Evolutionary conservation across 2,113 vertebrate species (phyloP).

Genomic region (Tympanuchus pallidicinctus): DNA sequence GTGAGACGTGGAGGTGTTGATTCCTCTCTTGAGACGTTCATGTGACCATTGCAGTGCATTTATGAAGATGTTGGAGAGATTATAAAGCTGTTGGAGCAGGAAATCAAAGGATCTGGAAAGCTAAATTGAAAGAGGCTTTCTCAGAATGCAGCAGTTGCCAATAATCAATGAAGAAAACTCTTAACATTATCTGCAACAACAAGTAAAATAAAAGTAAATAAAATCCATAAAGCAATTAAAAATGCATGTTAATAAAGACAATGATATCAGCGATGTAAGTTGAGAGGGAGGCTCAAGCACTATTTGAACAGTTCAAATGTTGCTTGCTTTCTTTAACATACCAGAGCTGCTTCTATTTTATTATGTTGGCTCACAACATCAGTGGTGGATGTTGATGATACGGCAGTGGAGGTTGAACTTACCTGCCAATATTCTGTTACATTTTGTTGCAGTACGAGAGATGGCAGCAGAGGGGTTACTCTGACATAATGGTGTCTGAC

Average conservation of each 20-base stretch:
- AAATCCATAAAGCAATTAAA: conserved; percentile 62
- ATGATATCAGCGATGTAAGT: conserved; percentile 11
- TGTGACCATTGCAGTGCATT: conserved; percentile 96
- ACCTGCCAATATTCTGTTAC: too few species aligned
- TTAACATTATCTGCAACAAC: conserved; percentile 78
- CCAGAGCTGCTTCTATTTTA: too few species aligned
- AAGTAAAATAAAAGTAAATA: conserved; percentile 48
- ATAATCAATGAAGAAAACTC: conserved; percentile 53
- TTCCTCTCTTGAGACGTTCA: conserved; percentile 78
- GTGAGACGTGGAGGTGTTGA: conserved; percentile 42
- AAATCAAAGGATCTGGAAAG: conserved; percentile 18
- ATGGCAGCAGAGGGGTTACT: too few species aligned
- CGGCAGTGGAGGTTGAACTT: too few species aligned
- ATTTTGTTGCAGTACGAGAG: too few species aligned
- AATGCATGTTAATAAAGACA: background rate
- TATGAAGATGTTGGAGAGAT: conserved; percentile 19
- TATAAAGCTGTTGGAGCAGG: conserved; percentile 35
- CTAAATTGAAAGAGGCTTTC: conserved; percentile 40
- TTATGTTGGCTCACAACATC: too few species aligned
- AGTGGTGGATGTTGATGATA: too few species aligned
- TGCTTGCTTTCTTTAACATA: background rate
- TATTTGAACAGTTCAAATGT: conserved; percentile 1
- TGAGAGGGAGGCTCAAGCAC: background rate
- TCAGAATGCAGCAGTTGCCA: conserved; percentile 43
- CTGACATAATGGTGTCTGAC: too few species aligned